Base-by-base conservation (phyloP, 2,888 invertebrate genomes). In the Aspidiotus destructor region DNA sequence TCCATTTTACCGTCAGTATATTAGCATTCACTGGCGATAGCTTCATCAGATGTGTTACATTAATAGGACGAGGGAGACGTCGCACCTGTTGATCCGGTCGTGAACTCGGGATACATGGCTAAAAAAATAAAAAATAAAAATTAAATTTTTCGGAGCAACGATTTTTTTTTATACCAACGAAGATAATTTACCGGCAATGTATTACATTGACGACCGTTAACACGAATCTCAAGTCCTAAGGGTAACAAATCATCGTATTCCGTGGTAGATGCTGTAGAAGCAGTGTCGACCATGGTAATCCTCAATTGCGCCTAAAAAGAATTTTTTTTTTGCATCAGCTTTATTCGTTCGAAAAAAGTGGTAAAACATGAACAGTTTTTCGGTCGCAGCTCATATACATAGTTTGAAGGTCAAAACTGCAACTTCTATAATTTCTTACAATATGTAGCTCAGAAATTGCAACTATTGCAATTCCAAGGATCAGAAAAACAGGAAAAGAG, bases 191-290 rank as follows among this genome's bases (percentile, higher is more conserved):
- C 93, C 72, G 96, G 96, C 75, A 97, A 80, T 70, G 89, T 88
- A 16, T 1, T 55, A 75, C 92, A 91, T 76, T 89, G 80, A 81
- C 93, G 93, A 75, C 89, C 88, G 79, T 96, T 95, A 71, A 96
- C 88, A 83, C 94, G 92, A 60, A 96, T 92, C 76, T 85, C 86
- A 74, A 95, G 87, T 76, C 87, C 91, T 57, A 95, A 92, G 71
- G 96, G 97, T 79, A 96, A 95, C 76, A 87, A 88, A 76, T 97
- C 96, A 75, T 95, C 94, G 79, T 96, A 95, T 75, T 94, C 93
- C 11, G 52, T 65, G 75, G 89, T 89, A 0, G 8, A n/a, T n/a
- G 17, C 28, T 55, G 13, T 2, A 9, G 11, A 44, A 1, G 13
- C 17, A 28, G 13, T 65, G 11, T 65, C 65, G 2, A 41, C 42